Conservation (phyloP, 1,140 invertebrate species). For the Andrena cerasifolii region DNA sequence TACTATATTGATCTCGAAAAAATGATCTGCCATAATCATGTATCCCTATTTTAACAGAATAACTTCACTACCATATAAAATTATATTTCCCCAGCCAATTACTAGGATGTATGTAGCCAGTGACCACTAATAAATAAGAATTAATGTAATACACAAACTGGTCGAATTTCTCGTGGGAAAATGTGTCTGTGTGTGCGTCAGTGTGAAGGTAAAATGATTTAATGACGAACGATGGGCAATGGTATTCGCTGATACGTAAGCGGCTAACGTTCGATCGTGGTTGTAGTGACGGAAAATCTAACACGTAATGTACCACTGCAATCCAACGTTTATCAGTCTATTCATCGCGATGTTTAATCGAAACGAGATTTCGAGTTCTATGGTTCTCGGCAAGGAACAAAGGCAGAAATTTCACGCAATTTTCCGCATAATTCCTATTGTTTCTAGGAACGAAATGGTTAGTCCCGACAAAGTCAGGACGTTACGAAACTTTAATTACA, state of each 20-base stretch:
- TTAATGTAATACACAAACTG: too few species aligned
- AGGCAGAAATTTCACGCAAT: constrained; percentile 14
- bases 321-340: constrained; percentile 20
- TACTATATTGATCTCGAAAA: too few species aligned
- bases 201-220: neutral
- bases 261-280: constrained; percentile 7
- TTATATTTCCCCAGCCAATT: too few species aligned
- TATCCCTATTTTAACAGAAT: too few species aligned
- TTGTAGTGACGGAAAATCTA: constrained; percentile 24
- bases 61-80: too few species aligned
- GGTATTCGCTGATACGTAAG: neutral
- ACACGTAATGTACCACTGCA: neutral
- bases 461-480: too few species aligned
- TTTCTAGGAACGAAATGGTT: neutral
- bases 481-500: neutral
- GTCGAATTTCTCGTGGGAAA: neutral
- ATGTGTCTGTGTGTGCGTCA: neutral
- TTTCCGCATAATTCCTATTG: constrained; percentile 34
- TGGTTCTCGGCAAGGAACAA: neutral
- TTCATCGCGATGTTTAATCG: constrained; percentile 34
- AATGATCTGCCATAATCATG: too few species aligned
- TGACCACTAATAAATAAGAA: neutral
- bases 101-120: neutral
- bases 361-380: constrained; percentile 18
- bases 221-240: neutral